Evolutionary conservation across 2,797 vertebrate species (phyloP), one percentile per base, ranked within the genome.

Genomic region (Myiotriccus ornatus): DNA sequence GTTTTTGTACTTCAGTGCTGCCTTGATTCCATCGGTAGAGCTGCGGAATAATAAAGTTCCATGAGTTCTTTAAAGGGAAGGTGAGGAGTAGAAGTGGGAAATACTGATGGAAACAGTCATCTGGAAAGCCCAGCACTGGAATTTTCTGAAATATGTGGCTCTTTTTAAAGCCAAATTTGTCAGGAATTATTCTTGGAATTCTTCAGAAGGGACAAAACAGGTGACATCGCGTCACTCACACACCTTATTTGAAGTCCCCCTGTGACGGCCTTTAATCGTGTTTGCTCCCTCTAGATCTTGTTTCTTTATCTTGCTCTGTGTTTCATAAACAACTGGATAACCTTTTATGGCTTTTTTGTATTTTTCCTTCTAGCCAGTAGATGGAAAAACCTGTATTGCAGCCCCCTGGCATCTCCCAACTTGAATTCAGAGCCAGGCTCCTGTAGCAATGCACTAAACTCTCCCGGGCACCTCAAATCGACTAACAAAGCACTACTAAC

Each of bases 401-500:
- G 99, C 90, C 98, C 99, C 15, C 43, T 97, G 97, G 96, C 97
- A 41, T 98, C 98, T 85, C 97, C 98, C 77, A 98, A 97, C 80
- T 90, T 97, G 96, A 97, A 95, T 81, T 95, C 97, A 89, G 99
- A 99, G 90, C 93, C 98, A 96, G 97, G 98, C 97, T 98, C 97
- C 68, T 97, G 98, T 96, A 98, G 98, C 97, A 98, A 98, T 91
- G 98, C 98, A 96, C 97, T 98, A 98, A 98, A 98, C 96, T 99
- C 98, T 97, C 98, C 99, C 92, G 99, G 98, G 98, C 99, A 99
- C 98, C 98, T 99, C 98, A 99, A 99, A 99, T 99, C 99, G 96
- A 99, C 99, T 99, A 99, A 99, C 98, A 99, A 99, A 99, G 97
- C 98, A 97, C 98, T 99, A 99, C 98, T 99, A 99, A 99, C 99